Conservation (phyloP, 2,113 vertebrate genomes). For the Athene noctua region DNA sequence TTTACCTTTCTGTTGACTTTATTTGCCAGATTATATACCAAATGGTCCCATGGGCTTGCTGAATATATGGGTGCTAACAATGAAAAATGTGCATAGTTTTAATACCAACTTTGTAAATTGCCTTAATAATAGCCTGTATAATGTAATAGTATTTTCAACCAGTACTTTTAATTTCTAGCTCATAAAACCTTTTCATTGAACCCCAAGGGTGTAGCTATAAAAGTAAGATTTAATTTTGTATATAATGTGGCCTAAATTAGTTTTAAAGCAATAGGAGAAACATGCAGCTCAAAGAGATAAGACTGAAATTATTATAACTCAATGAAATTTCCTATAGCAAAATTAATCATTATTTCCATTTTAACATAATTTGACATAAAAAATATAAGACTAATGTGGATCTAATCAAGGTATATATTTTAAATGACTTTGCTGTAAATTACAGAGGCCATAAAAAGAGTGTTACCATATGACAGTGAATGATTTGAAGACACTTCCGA, state of each 20-base stretch:
- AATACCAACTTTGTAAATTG: slow-evolving; percentile 85
- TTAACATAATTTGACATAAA: slow-evolving; percentile 69
- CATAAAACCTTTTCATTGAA: slow-evolving; percentile 85
- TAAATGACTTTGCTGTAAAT: slow-evolving; percentile 55
- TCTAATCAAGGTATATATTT: slow-evolving; percentile 57
- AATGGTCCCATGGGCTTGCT: slow-evolving; percentile 78
- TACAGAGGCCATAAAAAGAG: slow-evolving; percentile 26
- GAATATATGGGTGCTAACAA: slow-evolving; percentile 79
- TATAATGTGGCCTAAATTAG: slow-evolving; percentile 84
- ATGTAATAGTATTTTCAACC: slow-evolving; percentile 85
- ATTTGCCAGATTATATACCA: slow-evolving; percentile 76
- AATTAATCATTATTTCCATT: slow-evolving; percentile 79
- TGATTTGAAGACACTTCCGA: slow-evolving; percentile 10
- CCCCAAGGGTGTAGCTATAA: slow-evolving; percentile 85
- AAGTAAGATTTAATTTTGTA: slow-evolving; percentile 87
- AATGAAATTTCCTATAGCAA: slow-evolving; percentile 74
- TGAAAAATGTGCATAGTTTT: slow-evolving; percentile 81
- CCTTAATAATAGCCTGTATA: slow-evolving; percentile 82
- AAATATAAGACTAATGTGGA: slow-evolving; percentile 62
- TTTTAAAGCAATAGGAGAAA: slow-evolving; percentile 80
- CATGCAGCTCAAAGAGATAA: slow-evolving; percentile 75
- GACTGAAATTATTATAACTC: slow-evolving; percentile 77
- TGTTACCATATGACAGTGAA: not conserved
- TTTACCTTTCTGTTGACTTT: slow-evolving; percentile 78
- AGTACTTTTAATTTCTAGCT: slow-evolving; percentile 87